Conservation (phyloP, 2,113 vertebrate genomes). For the Chiloscyllium plagiosum region DNA sequence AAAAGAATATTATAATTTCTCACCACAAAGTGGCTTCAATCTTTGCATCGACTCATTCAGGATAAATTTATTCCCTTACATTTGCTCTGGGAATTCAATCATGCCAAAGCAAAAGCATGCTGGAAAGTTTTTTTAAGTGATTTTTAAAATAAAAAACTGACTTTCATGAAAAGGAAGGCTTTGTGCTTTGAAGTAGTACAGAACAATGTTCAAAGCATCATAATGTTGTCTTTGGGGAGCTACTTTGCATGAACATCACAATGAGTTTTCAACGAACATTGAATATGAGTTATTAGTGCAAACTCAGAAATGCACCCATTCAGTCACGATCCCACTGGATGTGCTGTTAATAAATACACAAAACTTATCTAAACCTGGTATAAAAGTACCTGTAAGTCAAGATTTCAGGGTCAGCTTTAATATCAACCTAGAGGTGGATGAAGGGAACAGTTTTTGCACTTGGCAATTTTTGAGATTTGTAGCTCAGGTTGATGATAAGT, state of each 20-base stretch:
- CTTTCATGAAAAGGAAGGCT: background rate
- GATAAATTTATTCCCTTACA: background rate
- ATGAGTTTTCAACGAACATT: background rate
- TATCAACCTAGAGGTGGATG: background rate
- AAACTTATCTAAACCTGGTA: background rate
- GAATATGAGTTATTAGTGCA: background rate
- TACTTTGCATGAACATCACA: background rate
- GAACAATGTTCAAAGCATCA: background rate
- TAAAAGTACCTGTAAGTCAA: background rate
- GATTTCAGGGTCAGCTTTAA: background rate
- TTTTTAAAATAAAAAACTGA: background rate
- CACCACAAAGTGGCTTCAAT: background rate
- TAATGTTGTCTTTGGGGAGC: background rate
- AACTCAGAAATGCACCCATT: background rate
- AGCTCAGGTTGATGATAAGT: too few relatives aligned
- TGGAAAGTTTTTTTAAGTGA: background rate
- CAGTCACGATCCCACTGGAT: background rate
- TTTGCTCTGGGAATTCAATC: background rate
- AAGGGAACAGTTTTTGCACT: background rate
- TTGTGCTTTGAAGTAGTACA: background rate
- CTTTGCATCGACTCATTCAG: background rate
- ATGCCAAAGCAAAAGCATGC: background rate
- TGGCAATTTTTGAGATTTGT: too few relatives aligned
- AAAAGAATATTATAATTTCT: background rate
- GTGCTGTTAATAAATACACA: background rate